These are phyloP conservation scores for Drosophila obscura DNA, from an alignment of 1,140 invertebrate species.

Conservation along the genomic window DNA sequence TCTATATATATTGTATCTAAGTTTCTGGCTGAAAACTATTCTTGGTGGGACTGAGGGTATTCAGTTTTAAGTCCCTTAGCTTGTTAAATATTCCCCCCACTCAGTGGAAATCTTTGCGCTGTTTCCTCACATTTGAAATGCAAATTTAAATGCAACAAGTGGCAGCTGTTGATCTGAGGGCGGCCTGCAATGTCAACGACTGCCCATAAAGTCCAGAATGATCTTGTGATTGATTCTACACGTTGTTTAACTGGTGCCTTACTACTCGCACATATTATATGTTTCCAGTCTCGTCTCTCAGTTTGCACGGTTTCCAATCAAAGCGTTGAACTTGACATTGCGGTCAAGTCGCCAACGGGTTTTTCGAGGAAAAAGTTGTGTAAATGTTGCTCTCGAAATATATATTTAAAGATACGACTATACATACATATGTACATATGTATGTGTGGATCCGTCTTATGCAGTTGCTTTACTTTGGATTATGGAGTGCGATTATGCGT, in stretches of 20 bases:
- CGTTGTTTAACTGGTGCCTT: no score
- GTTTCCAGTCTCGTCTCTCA: not conserved
- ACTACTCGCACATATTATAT: not conserved
- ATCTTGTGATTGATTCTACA: slow-evolving; percentile 19
- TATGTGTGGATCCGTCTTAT: slow-evolving; percentile 37
- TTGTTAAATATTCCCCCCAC: no score
- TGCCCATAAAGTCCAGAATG: not conserved
- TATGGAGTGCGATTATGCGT: slow-evolving; percentile 4
- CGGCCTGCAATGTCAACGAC: not conserved
- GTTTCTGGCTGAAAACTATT: no score
- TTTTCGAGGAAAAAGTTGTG: not conserved
- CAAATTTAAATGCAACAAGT: slow-evolving; percentile 9
- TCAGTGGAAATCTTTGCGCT: no score
- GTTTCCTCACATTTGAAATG: slow-evolving; percentile 14
- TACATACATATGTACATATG: no score
- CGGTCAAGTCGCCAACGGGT: not conserved
- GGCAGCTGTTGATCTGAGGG: slow-evolving; percentile 15
- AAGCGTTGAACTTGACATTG: slow-evolving; percentile 57
- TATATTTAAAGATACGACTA: no score
- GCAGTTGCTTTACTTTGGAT: slow-evolving; percentile 37
- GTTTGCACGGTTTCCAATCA: slow-evolving; percentile 3
- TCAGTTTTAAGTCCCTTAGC: no score
- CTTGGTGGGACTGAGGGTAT: no score
- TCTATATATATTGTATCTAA: no score
- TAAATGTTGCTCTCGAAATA: no score